A percentile compares a stretch with the other conserved stretches of the same genome.
These are phyloP conservation scores for Lepidochitona cinerea DNA, from an alignment of 2,888 invertebrate genomes.

Conservation along the genomic window DNA sequence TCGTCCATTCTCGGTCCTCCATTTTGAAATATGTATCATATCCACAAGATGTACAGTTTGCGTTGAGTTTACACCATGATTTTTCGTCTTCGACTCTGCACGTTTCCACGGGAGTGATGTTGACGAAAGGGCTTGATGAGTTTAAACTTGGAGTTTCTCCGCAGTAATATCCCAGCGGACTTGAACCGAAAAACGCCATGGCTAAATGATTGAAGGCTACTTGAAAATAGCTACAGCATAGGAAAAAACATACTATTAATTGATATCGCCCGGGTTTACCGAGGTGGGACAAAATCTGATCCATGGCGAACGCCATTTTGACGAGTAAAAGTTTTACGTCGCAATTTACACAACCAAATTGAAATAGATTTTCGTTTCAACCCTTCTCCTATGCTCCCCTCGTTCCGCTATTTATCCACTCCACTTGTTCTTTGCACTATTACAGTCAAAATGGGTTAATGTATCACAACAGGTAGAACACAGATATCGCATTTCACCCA, in stretches of 20 bases:
- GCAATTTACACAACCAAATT: too few relatives aligned
- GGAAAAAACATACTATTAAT: neutral
- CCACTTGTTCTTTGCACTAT: too few relatives aligned
- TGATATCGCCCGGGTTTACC: conserved; percentile 10
- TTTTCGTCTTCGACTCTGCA: too few relatives aligned
- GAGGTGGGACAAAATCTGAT: neutral
- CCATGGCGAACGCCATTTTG: neutral
- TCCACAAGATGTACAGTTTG: neutral
- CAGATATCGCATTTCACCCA: too few relatives aligned
- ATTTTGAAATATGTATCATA: neutral
- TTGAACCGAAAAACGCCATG: conserved; percentile 13
- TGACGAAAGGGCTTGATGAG: too few relatives aligned
- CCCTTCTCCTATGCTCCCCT: too few relatives aligned
- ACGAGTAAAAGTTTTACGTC: too few relatives aligned
- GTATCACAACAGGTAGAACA: too few relatives aligned
- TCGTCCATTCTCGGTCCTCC: conserved; percentile 21
- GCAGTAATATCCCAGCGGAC: neutral
- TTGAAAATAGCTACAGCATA: neutral
- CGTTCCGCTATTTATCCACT: too few relatives aligned
- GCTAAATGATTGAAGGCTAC: conserved; percentile 6
- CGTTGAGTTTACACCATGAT: conserved; percentile 6
- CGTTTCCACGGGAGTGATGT: too few relatives aligned
- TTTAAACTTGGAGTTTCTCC: neutral
- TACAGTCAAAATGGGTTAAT: too few relatives aligned
- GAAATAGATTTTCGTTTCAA: too few relatives aligned